phyloP scores from a whole-genome alignment of 2,113 vertebrate species.

The Melospiza georgiana region DNA sequence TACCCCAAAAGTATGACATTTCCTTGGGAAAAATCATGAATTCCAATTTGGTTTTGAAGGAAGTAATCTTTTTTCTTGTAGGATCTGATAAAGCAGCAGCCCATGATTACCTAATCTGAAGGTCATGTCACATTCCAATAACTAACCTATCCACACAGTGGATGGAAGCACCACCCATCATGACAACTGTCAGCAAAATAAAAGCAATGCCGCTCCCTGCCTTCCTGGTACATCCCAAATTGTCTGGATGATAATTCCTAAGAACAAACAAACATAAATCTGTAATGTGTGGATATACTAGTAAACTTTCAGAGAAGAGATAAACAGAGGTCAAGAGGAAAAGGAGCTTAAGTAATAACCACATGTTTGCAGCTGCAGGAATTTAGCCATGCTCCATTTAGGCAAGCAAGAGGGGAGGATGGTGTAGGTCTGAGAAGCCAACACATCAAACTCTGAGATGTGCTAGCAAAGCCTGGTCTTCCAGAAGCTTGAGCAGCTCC shows the following conservation, averaged over 20 bases:
- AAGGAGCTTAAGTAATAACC: neutral
- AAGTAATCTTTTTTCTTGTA: slow-evolving; percentile 72
- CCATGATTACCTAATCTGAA: slow-evolving; percentile 63
- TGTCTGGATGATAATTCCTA: neutral
- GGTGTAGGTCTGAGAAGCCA: neutral
- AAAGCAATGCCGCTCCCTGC: neutral
- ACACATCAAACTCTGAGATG: accelerated
- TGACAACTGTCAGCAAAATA: neutral
- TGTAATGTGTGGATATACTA: neutral
- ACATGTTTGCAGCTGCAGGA: neutral
- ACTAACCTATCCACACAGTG: neutral
- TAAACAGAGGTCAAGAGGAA: neutral
- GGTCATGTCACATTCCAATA: slow-evolving; percentile 55
- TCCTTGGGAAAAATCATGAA: slow-evolving; percentile 61
- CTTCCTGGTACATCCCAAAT: slow-evolving; percentile 1
- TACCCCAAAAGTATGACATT: neutral
- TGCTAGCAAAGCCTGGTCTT: accelerated
- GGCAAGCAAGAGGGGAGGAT: neutral
- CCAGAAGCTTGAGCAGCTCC: neutral
- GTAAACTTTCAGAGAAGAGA: neutral
- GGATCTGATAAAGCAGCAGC: slow-evolving; percentile 64
- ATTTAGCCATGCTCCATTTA: neutral
- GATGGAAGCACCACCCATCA: slow-evolving; percentile 37
- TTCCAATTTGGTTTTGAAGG: slow-evolving; percentile 72
- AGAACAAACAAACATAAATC: neutral